Percentiles rank a stretch among this genome's conserved stretches.
phyloP scores from a whole-genome alignment of 1,140 invertebrate species.

The Neodiprion lecontei region DNA sequence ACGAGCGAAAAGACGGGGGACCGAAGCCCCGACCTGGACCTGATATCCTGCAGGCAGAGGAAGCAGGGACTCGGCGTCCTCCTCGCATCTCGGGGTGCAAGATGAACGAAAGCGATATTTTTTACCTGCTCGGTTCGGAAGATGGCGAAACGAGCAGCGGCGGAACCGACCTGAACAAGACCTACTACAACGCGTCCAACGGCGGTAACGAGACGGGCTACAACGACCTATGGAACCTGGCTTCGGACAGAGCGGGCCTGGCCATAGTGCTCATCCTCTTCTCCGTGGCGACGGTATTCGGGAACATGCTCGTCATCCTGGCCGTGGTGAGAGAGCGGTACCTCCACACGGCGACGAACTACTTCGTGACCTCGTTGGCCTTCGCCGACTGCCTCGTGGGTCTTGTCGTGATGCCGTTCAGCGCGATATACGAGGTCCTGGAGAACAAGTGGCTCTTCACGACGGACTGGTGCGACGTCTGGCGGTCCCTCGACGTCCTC shows the following conservation, averaged over 20 bases:
- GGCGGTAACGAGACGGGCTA: conserved; percentile 18
- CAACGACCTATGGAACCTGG: conserved; percentile 48
- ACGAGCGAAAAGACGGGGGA: not conserved
- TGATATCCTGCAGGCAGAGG: not conserved
- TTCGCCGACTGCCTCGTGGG: conserved; percentile 80
- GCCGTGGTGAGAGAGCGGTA: conserved; percentile 74
- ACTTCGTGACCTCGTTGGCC: conserved; percentile 79
- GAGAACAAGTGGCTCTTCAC: conserved; percentile 88
- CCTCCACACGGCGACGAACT: conserved; percentile 78
- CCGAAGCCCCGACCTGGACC: not conserved
- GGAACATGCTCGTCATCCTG: conserved; percentile 75
- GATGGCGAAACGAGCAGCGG: conserved; percentile 31
- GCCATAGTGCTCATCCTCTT: conserved; percentile 66
- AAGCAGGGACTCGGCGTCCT: not conserved
- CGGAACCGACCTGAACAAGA: conserved; percentile 20
- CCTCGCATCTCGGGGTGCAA: not conserved
- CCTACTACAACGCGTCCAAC: conserved; percentile 26
- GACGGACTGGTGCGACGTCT: conserved; percentile 92
- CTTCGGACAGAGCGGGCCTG: conserved; percentile 57
- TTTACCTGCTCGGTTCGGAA: conserved; percentile 43
- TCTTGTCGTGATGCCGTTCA: conserved; percentile 78
- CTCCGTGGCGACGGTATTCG: conserved; percentile 70
- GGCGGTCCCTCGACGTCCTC: conserved; percentile 95
- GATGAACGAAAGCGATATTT: conserved; percentile 50
- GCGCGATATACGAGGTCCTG: conserved; percentile 84